Evolutionary conservation across 1,140 invertebrate genomes (phyloP), one percentile per base, ranked within the genome.

Genomic region (Ceratosolen fusciceps): DNA sequence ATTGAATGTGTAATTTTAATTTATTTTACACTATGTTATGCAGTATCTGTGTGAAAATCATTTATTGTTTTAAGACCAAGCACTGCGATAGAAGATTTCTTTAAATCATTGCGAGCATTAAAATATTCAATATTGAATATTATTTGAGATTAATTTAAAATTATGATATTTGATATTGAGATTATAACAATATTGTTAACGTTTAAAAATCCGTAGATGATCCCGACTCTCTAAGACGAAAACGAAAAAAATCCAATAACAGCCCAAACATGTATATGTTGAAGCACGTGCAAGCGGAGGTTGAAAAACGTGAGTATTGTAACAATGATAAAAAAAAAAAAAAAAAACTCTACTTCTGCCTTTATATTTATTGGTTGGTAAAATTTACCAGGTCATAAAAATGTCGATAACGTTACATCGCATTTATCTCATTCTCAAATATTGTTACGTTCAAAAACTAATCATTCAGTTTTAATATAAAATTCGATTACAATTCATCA

Each of bases 251-350:
- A 88, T 90, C 90, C 91, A 91, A 88, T 87, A 91, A 91, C 85
- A 91, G 90, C 84, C 88, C 91, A 80, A 90, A 88, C 74, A 74
- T 87, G 80, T 87, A 91, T 90, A 84, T 92, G 83, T 88, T 92
- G 86, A 90, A 88, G 80, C 88, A 91, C 82, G 88, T 92, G 84
- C 88, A 90, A 85, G 88, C 88, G 80, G 90, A 90, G 86, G 91
- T 91, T 80, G 87, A 88, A 85, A 90, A 90, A 89, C 90, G 92
- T 93, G 92, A 93, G 92, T 93, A 90, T 84, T 82, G 85, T 80
- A 79, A 75, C 80, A 71, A 81, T 62, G 39, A 34, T 60, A 58
- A 80, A 52, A 26, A 31, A 47, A 62, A 78, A 74, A 73, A 24
- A 62, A 78, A 74, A 73, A 24, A 31, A 58, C 54, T 79, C 56